These are phyloP conservation scores for Spisula subtruncata DNA, from an alignment of 2,888 invertebrate species.

Conservation along the genomic window DNA sequence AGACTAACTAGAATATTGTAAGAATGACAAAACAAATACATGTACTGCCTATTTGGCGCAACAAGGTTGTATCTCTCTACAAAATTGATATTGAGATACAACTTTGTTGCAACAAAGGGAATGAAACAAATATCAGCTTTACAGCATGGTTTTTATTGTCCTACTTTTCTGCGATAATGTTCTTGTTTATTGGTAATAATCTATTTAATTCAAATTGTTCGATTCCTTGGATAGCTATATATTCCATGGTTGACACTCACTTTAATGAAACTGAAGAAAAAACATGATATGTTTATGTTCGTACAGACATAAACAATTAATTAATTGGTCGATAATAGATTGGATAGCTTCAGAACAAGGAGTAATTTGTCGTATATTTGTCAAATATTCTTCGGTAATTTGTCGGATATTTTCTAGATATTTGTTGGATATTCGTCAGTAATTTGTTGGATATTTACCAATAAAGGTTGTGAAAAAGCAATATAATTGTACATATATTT, in stretches of 20 bases:
- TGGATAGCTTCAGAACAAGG: background rate
- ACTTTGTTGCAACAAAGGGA: no score
- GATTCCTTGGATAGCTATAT: constrained; percentile 6
- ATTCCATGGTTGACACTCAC: background rate
- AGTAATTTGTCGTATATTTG: background rate
- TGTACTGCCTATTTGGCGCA: no score
- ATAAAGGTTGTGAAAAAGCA: background rate
- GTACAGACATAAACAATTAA: constrained; percentile 12
- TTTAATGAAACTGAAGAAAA: constrained; percentile 13
- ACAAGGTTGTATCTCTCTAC: no score
- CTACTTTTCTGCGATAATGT: background rate
- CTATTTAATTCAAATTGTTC: constrained; percentile 3
- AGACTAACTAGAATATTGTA: background rate
- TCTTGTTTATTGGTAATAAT: constrained; percentile 19
- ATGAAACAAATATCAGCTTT: background rate
- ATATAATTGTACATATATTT: background rate
- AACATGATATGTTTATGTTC: constrained; percentile 3
- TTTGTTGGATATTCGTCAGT: no score
- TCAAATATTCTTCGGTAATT: no score
- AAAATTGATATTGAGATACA: no score
- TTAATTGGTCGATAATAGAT: constrained; percentile 16
- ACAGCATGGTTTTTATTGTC: background rate
- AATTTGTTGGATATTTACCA: background rate
- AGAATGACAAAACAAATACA: background rate
- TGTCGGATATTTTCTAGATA: no score